Evolutionary conservation across 2,797 vertebrate genomes (phyloP).

Genomic region (Cyclura pinguis): DNA sequence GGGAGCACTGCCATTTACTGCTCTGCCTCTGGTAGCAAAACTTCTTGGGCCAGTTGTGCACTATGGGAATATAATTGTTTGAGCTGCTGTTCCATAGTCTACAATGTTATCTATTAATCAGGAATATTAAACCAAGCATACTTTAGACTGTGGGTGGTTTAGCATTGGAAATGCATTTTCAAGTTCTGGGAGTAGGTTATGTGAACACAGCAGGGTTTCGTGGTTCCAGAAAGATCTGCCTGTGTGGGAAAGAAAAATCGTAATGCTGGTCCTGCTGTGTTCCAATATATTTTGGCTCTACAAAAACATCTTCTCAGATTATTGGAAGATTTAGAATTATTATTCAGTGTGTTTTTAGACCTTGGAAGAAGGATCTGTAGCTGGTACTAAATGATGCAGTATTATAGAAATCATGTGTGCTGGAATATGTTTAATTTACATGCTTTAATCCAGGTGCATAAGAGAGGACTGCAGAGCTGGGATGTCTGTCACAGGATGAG

Average conservation of each 20-base stretch:
- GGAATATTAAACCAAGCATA: not conserved
- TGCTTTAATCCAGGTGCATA: not conserved
- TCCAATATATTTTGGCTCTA: not conserved
- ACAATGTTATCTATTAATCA: conserved; percentile 31
- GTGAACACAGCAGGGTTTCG: not conserved
- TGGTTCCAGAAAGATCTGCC: not conserved
- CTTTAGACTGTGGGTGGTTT: not conserved
- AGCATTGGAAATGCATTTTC: not conserved
- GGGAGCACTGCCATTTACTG: too few species aligned
- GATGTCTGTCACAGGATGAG: not conserved
- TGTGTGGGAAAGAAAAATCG: not conserved
- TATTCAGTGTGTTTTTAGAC: not conserved
- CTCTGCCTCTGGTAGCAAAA: too few species aligned
- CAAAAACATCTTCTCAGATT: conserved; percentile 1
- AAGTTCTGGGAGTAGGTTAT: not conserved
- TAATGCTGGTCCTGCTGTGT: not conserved
- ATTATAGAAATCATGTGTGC: not conserved
- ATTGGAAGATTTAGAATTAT: not conserved
- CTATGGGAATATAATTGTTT: not conserved
- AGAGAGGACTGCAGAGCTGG: not conserved
- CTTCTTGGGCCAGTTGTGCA: too few species aligned
- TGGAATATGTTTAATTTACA: not conserved
- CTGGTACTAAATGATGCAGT: not conserved
- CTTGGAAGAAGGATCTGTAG: not conserved
- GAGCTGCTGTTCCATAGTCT: conserved; percentile 6